Base-by-base conservation (phyloP, 2,113 vertebrate genomes). In the Falco punctatus region DNA sequence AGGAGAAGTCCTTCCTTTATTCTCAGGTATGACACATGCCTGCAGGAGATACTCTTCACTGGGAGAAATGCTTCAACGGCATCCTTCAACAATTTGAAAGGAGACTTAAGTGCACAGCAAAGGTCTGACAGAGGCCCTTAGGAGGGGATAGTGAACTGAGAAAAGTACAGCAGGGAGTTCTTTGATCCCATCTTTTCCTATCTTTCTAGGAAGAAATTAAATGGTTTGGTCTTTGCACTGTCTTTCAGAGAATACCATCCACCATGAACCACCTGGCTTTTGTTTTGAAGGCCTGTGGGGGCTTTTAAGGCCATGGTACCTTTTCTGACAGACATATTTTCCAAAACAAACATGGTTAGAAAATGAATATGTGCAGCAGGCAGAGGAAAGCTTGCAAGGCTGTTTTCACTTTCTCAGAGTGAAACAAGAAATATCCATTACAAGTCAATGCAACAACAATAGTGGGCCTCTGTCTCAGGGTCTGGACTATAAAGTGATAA, bases 381-480 rank as follows among this genome's bases (percentile, higher is more conserved):
- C 52, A 84, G 20, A 66, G 46, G 11, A 75, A 35, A 84, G 32
- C 20, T 80, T 70, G 28, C 30, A 70, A 66, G 10, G 20, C 52
- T 79, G 35, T 51, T 78, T 91, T 74, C 51, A 57, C 13, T 71
- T 80, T 88, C 18, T 51, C n/a, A n/a, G 54, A 77, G 14, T 51
- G 18, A 66, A 91, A 65, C n/a, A 61, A 65, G 27, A 42, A 66
- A 75, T 55, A 49, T 2, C 2, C 57, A 21, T n/a, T 61, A 84
- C 17, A 81, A 71, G 23, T 40, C 59, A 79, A 26, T 48, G 26
- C 21, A 62, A 73, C 20, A 42, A 23, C 64, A 52, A n/a, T 9
- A 67, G 10, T 0, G 0, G 21, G 11, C 30, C 28, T n/a, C 38
- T 48, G 2, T 52, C 21, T 86, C 38, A 40, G 32, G 17, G 11